Conservation (phyloP, 2,888 invertebrate species). For the Patella depressa region DNA sequence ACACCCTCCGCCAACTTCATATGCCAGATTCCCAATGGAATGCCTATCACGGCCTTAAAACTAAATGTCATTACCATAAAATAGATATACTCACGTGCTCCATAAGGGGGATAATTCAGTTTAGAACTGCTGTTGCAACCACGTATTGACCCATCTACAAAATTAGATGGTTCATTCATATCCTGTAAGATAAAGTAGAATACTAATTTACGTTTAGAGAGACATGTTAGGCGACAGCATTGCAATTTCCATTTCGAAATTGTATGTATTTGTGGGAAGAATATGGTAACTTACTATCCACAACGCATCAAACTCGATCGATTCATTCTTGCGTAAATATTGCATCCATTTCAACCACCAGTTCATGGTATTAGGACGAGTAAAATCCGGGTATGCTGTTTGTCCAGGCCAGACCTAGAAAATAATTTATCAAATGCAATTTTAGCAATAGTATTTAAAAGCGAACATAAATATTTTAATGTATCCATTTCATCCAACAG, state of each 20-base stretch:
- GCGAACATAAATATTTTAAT: no score
- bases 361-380: constrained; percentile 79
- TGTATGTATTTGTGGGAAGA: constrained; percentile 62
- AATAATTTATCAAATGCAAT: background rate
- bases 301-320: constrained; percentile 80
- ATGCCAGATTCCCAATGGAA: no score
- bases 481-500: constrained; percentile 83
- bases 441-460: no score
- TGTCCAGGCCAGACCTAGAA: constrained; percentile 75
- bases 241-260: no score
- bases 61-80: background rate
- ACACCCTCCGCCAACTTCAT: no score
- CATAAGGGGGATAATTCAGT: constrained; percentile 65
- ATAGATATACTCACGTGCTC: constrained; percentile 53
- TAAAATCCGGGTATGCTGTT: constrained; percentile 83
- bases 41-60: no score
- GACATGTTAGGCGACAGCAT: no score
- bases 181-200: constrained; percentile 39
- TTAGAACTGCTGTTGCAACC: constrained; percentile 53
- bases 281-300: constrained; percentile 78
- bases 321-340: constrained; percentile 72
- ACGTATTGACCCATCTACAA: constrained; percentile 49
- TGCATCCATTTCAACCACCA: constrained; percentile 84
- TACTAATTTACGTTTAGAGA: no score
- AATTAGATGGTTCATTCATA: constrained; percentile 59